A percentile compares a stretch with the other conserved stretches of the same genome.
Evolutionary conservation across 2,888 invertebrate species (phyloP).

Genomic region (Morinoia aosen): DNA sequence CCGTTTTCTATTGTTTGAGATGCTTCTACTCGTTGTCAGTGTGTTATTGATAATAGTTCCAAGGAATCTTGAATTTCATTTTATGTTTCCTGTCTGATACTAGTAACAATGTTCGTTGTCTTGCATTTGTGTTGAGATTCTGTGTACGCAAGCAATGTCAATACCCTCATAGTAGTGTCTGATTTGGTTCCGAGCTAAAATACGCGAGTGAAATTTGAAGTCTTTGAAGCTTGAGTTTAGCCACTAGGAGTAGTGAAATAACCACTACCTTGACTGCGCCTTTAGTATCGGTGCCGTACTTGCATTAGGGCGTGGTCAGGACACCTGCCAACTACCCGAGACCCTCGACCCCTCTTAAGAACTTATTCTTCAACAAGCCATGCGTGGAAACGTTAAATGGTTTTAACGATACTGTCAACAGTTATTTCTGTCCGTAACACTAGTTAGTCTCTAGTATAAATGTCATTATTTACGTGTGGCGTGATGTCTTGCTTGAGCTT

Average conservation of each 20-base stretch:
- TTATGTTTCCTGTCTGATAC: not conserved
- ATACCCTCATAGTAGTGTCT: not conserved
- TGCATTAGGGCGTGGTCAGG: not conserved
- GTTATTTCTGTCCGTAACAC: no score
- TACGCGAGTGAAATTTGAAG: not conserved
- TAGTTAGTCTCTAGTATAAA: constrained; percentile 61
- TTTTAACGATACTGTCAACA: not conserved
- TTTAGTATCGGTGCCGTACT: no score
- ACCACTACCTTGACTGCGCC: no score
- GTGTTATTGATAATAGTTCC: no score
- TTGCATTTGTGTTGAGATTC: not conserved
- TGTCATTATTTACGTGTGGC: constrained; percentile 62
- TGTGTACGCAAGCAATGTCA: not conserved
- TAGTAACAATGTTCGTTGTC: not conserved
- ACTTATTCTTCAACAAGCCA: not conserved
- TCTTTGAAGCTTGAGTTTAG: no score
- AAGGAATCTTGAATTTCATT: not conserved
- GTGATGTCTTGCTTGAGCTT: not conserved
- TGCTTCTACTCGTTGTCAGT: not conserved
- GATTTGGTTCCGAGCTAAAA: not conserved
- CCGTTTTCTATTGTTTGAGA: not conserved
- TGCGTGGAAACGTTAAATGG: not conserved
- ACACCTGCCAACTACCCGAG: not conserved
- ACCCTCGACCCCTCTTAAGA: not conserved
- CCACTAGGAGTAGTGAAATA: no score